Evolutionary conservation across 2,113 vertebrate genomes (phyloP).

Genomic region (Psittacus erithacus): DNA sequence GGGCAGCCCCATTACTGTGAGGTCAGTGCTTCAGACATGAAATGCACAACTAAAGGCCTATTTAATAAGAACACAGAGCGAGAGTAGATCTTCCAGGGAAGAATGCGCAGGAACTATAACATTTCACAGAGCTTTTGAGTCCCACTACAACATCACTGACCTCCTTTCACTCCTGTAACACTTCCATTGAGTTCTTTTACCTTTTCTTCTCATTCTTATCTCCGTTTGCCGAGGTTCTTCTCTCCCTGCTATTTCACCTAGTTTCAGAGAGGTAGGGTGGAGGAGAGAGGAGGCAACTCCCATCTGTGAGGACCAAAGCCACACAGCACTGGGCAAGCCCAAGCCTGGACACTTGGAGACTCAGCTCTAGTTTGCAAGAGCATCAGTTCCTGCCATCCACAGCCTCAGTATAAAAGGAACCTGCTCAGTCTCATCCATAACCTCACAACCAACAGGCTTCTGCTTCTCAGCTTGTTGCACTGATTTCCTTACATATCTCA

Average conservation of each 20-base stretch:
- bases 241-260: background rate
- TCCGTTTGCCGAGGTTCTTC: background rate
- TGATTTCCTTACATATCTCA: background rate
- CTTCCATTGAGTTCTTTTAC: background rate
- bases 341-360: background rate
- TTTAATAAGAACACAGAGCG: accelerated
- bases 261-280: background rate
- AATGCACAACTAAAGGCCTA: background rate
- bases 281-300: background rate
- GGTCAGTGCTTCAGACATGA: accelerated
- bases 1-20: background rate
- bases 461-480: background rate
- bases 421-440: background rate
- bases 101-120: accelerated
- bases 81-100: background rate
- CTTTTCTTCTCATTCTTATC: background rate
- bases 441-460: background rate
- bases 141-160: background rate
- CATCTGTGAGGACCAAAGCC: background rate
- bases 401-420: background rate
- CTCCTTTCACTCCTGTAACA: background rate
- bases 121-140: background rate
- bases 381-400: background rate
- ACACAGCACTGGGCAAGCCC: background rate
- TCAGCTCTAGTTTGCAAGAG: background rate